Percentiles rank a stretch among this genome's conserved stretches.
These are phyloP conservation scores for Lithosia quadra DNA, from an alignment of 2,888 invertebrate species.

Conservation along the genomic window DNA sequence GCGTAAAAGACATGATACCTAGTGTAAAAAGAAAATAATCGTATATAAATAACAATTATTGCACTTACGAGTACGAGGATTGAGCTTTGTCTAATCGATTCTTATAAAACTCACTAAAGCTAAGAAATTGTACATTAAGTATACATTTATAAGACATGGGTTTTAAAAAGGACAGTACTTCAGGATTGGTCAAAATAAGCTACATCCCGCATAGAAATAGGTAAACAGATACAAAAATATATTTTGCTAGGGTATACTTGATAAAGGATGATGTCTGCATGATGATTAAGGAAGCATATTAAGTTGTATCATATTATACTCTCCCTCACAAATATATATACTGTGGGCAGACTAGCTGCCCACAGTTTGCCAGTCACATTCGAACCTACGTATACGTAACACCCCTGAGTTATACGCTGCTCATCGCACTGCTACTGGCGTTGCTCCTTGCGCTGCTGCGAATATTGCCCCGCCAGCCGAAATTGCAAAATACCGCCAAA, in stretches of 20 bases:
- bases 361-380: too few species aligned
- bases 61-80: background rate
- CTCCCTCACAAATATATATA: too few species aligned
- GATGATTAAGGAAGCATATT: background rate
- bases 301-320: background rate
- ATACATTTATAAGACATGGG: background rate
- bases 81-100: background rate
- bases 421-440: too few species aligned
- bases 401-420: too few species aligned
- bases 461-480: too few species aligned
- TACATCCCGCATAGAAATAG: background rate
- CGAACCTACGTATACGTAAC: too few species aligned
- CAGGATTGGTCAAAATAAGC: background rate
- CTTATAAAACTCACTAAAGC: background rate
- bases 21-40: too few species aligned
- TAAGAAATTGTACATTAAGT: background rate
- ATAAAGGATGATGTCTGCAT: background rate
- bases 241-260: background rate
- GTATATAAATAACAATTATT: background rate
- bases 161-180: background rate
- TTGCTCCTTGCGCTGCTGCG: too few species aligned
- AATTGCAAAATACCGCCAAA: too few species aligned
- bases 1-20: too few species aligned
- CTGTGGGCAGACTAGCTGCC: too few species aligned
- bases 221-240: background rate